phyloP scores from a whole-genome alignment of 2,797 vertebrate genomes.

The Sebastes steindachneri region DNA sequence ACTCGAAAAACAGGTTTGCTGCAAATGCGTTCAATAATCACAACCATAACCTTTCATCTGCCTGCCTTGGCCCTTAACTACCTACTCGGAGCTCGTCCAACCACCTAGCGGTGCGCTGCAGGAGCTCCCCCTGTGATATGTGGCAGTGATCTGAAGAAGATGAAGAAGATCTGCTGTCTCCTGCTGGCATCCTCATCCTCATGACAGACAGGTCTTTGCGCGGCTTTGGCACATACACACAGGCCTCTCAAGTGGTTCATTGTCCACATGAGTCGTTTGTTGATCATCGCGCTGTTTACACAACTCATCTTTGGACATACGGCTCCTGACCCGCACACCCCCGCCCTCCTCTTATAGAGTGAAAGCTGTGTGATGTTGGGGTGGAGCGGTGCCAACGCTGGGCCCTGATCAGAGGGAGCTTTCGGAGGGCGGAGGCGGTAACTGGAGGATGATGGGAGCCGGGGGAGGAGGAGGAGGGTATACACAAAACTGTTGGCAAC shows the following conservation, averaged over 20 bases:
- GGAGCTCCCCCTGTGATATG: conserved; percentile 27
- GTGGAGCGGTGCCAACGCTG: conserved; percentile 31
- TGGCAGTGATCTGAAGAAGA: conserved; percentile 28
- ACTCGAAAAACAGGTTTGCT: conserved; percentile 1
- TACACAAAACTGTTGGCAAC: conserved; percentile 28
- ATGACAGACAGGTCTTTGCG: conserved; percentile 18
- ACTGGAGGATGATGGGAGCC: conserved; percentile 32
- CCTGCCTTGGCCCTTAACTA: conserved; percentile 1
- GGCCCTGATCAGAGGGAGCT: conserved; percentile 52
- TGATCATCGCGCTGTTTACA: conserved; percentile 34
- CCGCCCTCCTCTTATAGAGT: not conserved
- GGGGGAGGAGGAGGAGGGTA: not conserved
- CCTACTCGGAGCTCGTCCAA: not conserved
- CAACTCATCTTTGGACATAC: conserved; percentile 36
- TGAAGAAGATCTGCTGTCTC: conserved; percentile 25
- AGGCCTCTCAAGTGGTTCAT: conserved; percentile 33
- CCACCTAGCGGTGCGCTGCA: conserved; percentile 33
- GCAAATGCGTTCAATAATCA: conserved; percentile 21
- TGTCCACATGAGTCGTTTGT: conserved; percentile 30
- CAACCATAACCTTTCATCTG: conserved; percentile 33
- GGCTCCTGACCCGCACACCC: not conserved
- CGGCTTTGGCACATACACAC: conserved; percentile 31
- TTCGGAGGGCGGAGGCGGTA: conserved; percentile 23
- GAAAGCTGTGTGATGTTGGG: conserved; percentile 21
- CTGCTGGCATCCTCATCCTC: conserved; percentile 29